These are phyloP conservation scores for Pimpla rufipes DNA, from an alignment of 2,888 invertebrate genomes.

Conservation along the genomic window DNA sequence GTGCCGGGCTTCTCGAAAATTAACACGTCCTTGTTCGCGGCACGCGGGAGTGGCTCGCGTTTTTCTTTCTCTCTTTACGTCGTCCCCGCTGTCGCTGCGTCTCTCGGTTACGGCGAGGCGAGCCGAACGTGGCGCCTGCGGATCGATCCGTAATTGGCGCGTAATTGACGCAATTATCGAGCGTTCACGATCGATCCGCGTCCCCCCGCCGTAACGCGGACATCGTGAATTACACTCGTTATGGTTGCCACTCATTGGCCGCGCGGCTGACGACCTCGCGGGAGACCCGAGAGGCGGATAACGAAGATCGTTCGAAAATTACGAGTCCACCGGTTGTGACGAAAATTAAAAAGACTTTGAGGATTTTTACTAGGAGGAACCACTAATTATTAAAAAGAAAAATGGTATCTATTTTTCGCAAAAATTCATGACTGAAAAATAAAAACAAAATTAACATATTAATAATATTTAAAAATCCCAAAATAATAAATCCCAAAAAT, in stretches of 20 bases:
- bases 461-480: too few species aligned
- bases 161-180: constrained; percentile 77
- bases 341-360: neutral
- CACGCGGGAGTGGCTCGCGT: constrained; percentile 62
- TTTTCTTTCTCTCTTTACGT: constrained; percentile 18
- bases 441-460: too few species aligned
- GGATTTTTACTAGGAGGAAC: too few species aligned
- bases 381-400: too few species aligned
- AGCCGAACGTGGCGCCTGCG: constrained; percentile 62
- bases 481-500: too few species aligned
- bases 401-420: too few species aligned
- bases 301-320: constrained; percentile 47
- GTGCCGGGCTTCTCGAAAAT: constrained; percentile 24
- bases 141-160: constrained; percentile 74
- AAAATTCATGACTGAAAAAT: too few species aligned
- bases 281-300: neutral
- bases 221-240: constrained; percentile 51
- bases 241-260: constrained; percentile 31
- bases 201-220: constrained; percentile 16
- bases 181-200: constrained; percentile 70
- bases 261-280: constrained; percentile 9
- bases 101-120: constrained; percentile 54
- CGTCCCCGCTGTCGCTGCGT: constrained; percentile 31
- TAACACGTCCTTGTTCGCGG: constrained; percentile 68
- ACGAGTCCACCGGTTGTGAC: too few species aligned